Conservation (phyloP, 2,888 invertebrate genomes). For the Drosophila ezoana region DNA sequence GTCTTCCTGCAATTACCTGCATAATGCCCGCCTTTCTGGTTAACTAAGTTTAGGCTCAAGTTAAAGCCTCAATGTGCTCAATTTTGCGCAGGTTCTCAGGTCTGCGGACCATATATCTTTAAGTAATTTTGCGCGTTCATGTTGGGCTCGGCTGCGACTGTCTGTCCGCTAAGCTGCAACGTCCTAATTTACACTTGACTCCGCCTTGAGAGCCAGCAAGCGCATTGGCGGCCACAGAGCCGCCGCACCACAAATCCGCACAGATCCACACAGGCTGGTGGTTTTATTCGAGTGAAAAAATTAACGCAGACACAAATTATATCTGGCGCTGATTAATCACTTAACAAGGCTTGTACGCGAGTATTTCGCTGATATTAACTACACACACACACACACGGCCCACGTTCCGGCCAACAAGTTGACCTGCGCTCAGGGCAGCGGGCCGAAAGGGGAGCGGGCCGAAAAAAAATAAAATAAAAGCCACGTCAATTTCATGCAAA, state of each 20-base stretch:
- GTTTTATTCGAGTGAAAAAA: slow-evolving; percentile 79
- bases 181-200: slow-evolving; percentile 73
- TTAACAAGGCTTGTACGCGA: slow-evolving; percentile 83
- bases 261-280: slow-evolving; percentile 23
- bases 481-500: slow-evolving; percentile 82
- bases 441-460: slow-evolving; percentile 10
- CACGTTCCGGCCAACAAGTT: slow-evolving; percentile 42
- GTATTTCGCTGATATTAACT: slow-evolving; percentile 79
- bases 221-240: neutral
- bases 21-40: slow-evolving; percentile 30
- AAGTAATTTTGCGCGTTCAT: slow-evolving; percentile 39
- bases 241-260: slow-evolving; percentile 10
- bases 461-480: slow-evolving; percentile 64
- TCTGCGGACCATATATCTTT: slow-evolving; percentile 41
- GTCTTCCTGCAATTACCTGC: slow-evolving; percentile 49
- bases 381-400: slow-evolving; percentile 42
- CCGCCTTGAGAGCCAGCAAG: slow-evolving; percentile 13
- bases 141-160: slow-evolving; percentile 16
- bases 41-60: neutral
- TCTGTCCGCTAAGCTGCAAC: slow-evolving; percentile 60
- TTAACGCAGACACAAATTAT: slow-evolving; percentile 83
- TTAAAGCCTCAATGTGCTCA: slow-evolving; percentile 8
- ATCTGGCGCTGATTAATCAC: slow-evolving; percentile 85
- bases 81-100: slow-evolving; percentile 19
- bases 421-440: slow-evolving; percentile 34